phyloP scores from a whole-genome alignment of 2,888 invertebrate genomes.

The Scaptomyza parva region DNA sequence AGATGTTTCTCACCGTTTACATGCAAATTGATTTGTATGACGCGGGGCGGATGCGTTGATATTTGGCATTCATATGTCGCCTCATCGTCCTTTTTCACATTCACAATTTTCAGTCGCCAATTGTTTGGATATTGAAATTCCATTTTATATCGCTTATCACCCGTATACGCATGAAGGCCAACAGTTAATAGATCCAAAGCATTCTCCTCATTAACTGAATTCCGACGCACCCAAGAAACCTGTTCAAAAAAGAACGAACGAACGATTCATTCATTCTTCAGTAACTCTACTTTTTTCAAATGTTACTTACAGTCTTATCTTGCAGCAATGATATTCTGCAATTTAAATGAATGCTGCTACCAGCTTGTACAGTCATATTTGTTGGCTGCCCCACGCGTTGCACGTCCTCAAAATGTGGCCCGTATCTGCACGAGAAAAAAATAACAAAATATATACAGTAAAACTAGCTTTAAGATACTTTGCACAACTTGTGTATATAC shows the following conservation, averaged over 20 bases:
- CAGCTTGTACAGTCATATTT: conserved; percentile 90
- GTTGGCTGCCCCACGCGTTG: conserved; percentile 87
- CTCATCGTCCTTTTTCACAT: conserved; percentile 86
- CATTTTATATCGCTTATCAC: conserved; percentile 87
- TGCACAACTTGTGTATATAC: conserved; percentile 2
- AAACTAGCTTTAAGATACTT: conserved; percentile 8
- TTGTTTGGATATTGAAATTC: conserved; percentile 87
- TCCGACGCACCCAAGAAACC: conserved; percentile 90
- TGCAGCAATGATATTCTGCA: conserved; percentile 90
- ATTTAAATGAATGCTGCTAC: conserved; percentile 90
- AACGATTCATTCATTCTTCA: conserved; percentile 8
- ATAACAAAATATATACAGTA: conserved; percentile 5
- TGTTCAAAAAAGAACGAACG: conserved; percentile 81
- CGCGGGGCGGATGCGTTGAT: conserved; percentile 86
- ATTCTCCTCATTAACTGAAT: conserved; percentile 86
- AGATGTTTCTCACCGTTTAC: conserved; percentile 85
- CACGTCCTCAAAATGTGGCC: conserved; percentile 89
- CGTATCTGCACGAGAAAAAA: conserved; percentile 86
- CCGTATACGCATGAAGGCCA: conserved; percentile 88
- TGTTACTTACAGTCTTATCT: conserved; percentile 89
- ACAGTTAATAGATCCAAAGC: conserved; percentile 89
- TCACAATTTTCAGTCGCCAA: conserved; percentile 86
- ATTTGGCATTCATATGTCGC: conserved; percentile 86
- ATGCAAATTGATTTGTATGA: conserved; percentile 85
- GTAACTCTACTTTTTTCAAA: not conserved